phyloP scores from a whole-genome alignment of 2,888 invertebrate species.

The Cheilosia soror region DNA sequence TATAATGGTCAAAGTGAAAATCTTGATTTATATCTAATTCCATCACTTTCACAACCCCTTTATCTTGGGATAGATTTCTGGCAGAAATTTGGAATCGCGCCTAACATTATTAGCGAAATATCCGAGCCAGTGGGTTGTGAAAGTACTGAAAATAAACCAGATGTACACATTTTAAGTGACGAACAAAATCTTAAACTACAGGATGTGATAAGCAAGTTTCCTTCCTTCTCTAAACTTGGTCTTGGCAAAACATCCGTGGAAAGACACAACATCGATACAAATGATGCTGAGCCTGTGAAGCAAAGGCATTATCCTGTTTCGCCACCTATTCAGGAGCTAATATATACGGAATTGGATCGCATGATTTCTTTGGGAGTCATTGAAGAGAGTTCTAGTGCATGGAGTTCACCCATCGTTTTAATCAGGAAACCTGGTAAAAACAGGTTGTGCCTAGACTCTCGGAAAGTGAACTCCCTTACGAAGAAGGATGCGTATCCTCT shows the following conservation, averaged over 20 bases:
- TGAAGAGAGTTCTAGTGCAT: constrained; percentile 15
- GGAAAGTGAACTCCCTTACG: constrained; percentile 4
- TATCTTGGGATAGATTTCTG: constrained; percentile 13
- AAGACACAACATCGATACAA: constrained; percentile 9
- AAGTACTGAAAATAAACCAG: background rate
- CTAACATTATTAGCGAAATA: background rate
- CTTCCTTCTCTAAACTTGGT: background rate
- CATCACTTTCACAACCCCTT: background rate
- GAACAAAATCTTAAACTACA: background rate
- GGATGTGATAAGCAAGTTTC: background rate
- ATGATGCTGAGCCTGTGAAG: constrained; percentile 1
- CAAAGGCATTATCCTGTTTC: constrained; percentile 23
- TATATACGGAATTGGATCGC: constrained; percentile 12
- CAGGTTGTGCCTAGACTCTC: background rate
- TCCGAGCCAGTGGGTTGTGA: background rate
- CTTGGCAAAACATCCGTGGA: constrained; percentile 26
- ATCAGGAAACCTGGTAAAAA: constrained; percentile 1
- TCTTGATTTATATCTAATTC: background rate
- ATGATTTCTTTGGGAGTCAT: constrained; percentile 23
- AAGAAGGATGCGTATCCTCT: background rate
- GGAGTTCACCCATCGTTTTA: constrained; percentile 14
- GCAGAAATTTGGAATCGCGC: constrained; percentile 8
- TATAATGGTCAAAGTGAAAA: background rate
- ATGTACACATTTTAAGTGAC: background rate
- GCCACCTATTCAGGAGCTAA: background rate